Percentiles rank a stretch among this genome's conserved stretches.
phyloP scores from a whole-genome alignment of 2,888 invertebrate species.

The Ochropleura leucogaster region DNA sequence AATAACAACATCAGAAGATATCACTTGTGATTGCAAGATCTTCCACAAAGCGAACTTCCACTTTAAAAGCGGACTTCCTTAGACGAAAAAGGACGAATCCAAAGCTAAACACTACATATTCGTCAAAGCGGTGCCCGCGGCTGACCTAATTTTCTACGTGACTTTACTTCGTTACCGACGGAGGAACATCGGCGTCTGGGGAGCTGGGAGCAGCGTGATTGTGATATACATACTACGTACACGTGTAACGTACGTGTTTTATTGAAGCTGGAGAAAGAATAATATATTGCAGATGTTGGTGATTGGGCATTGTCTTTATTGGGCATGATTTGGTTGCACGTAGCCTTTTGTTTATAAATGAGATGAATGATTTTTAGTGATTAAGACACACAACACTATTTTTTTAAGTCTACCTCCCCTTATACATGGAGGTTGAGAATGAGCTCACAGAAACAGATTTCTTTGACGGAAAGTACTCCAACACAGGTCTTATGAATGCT shows the following conservation, averaged over 20 bases:
- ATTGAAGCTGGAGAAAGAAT: conserved; percentile 30
- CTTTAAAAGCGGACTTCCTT: conserved; percentile 5
- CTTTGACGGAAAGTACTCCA: too few relatives aligned
- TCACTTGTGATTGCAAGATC: background rate
- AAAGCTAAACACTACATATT: conserved; percentile 55
- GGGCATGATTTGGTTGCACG: background rate
- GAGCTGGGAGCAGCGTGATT: conserved; percentile 54
- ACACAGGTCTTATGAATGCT: too few relatives aligned
- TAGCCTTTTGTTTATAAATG: background rate
- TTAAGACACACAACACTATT: too few relatives aligned
- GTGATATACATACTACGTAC: conserved; percentile 49
- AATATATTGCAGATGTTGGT: conserved; percentile 9
- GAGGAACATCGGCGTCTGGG: conserved; percentile 55
- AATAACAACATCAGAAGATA: background rate
- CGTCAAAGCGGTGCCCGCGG: conserved; percentile 54
- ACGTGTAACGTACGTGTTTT: conserved; percentile 33
- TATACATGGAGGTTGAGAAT: too few relatives aligned
- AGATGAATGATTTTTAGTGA: too few relatives aligned
- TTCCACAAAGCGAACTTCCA: background rate
- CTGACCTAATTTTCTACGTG: conserved; percentile 66
- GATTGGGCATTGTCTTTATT: background rate
- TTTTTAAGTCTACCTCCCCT: too few relatives aligned
- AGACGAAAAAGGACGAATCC: conserved; percentile 20
- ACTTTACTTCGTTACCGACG: conserved; percentile 58
- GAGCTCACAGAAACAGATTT: too few relatives aligned